phyloP scores from a whole-genome alignment of 2,113 vertebrate species.

The Petaurus breviceps region DNA sequence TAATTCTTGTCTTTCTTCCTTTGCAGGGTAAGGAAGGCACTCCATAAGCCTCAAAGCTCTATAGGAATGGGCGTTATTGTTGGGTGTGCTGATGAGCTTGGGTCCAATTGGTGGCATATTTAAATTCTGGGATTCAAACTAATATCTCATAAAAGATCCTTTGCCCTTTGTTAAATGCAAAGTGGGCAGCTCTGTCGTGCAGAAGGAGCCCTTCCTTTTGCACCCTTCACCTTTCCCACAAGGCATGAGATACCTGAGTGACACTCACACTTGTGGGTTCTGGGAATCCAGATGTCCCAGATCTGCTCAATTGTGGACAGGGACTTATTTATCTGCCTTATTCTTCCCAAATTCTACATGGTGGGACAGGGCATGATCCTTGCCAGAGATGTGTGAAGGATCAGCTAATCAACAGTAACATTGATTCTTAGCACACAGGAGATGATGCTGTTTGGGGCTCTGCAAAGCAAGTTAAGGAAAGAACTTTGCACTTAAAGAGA shows the following conservation, averaged over 20 bases:
- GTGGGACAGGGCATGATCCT: neutral
- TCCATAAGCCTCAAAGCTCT: neutral
- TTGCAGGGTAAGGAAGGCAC: neutral
- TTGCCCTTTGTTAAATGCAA: neutral
- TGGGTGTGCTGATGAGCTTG: neutral
- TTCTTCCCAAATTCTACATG: neutral
- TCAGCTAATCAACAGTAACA: neutral
- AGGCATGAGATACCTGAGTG: neutral
- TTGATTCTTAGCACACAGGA: neutral
- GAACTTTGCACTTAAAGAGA: neutral
- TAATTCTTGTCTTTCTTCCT: neutral
- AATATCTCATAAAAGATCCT: neutral
- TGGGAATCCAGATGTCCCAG: neutral
- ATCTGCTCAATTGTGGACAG: neutral
- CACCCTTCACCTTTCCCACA: neutral
- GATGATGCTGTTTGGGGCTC: slow-evolving; percentile 16
- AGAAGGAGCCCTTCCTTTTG: neutral
- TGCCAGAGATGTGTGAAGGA: neutral
- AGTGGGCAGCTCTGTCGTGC: neutral
- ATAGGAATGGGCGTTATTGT: neutral
- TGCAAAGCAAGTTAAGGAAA: slow-evolving; percentile 43
- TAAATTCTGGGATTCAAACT: neutral
- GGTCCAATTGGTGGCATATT: neutral
- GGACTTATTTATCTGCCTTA: neutral
- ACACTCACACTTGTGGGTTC: neutral